A percentile compares a stretch with the other conserved stretches of the same genome.
These are phyloP conservation scores for Watsonalla binaria DNA, from an alignment of 2,888 invertebrate species.

Conservation along the genomic window DNA sequence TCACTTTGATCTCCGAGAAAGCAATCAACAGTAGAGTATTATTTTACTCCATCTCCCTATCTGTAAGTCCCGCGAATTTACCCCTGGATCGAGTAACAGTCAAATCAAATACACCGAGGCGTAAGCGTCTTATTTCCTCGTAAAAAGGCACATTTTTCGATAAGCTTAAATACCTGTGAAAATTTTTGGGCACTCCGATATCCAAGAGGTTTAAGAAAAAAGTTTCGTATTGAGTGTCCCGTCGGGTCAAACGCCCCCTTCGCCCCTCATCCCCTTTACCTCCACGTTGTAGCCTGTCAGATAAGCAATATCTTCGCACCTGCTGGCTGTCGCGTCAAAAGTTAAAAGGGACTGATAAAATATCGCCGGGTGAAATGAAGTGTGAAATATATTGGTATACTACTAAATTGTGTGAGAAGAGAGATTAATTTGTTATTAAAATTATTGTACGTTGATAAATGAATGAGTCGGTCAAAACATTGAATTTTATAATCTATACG, in stretches of 20 bases:
- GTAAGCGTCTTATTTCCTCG: not conserved
- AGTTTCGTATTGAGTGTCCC: constrained; percentile 15
- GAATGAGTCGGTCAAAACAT: no score
- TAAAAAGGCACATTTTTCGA: not conserved
- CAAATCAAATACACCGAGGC: not conserved
- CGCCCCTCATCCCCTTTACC: constrained; percentile 10
- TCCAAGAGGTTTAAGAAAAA: constrained; percentile 12
- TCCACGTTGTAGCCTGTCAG: constrained; percentile 26
- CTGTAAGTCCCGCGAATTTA: not conserved
- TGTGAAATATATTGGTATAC: not conserved
- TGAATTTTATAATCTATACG: no score
- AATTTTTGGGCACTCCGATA: constrained; percentile 13
- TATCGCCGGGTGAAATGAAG: constrained; percentile 1
- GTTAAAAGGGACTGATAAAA: constrained; percentile 18
- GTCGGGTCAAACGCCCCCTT: constrained; percentile 10
- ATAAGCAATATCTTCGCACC: constrained; percentile 47
- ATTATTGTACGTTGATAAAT: no score
- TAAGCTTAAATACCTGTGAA: constrained; percentile 12
- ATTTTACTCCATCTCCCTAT: not conserved
- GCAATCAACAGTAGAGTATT: no score
- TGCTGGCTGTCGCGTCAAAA: constrained; percentile 31
- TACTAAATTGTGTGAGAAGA: no score
- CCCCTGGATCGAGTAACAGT: not conserved
- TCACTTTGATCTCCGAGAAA: no score
- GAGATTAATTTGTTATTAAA: no score